Conservation (phyloP, 2,113 vertebrate genomes). For the Cinclus cinclus region DNA sequence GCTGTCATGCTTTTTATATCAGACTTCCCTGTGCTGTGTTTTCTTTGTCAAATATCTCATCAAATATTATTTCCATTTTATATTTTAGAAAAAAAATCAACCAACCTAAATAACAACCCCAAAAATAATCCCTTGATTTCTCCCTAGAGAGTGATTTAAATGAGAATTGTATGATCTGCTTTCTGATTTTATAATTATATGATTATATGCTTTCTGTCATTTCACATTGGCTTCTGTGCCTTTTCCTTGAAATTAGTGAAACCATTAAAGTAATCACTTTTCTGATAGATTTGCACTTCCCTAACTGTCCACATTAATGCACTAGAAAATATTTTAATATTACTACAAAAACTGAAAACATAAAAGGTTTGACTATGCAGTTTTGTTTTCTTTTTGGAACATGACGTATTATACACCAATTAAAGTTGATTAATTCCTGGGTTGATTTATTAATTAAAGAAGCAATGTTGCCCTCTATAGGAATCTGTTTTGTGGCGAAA, state of each 20-base stretch:
- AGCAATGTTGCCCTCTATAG: neutral
- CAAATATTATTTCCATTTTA: neutral
- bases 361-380: neutral
- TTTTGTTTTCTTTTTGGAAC: slow-evolving; percentile 17
- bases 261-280: neutral
- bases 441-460: slow-evolving; percentile 50
- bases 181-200: neutral
- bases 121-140: neutral
- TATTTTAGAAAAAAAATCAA: neutral
- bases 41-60: slow-evolving; percentile 25
- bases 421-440: neutral
- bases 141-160: neutral
- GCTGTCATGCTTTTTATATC: neutral
- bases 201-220: neutral
- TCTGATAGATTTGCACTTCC: neutral
- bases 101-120: neutral
- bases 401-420: neutral
- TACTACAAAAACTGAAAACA: neutral
- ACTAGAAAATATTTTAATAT: neutral
- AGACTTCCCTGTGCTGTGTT: neutral
- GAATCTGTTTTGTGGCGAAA: slow-evolving; percentile 27
- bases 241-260: neutral
- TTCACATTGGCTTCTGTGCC: neutral
- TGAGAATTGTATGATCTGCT: neutral
- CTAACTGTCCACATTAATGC: neutral